Evolutionary conservation across 2,113 vertebrate genomes (phyloP), one percentile per base, ranked within the genome.

Genomic region (Chionis minor): DNA sequence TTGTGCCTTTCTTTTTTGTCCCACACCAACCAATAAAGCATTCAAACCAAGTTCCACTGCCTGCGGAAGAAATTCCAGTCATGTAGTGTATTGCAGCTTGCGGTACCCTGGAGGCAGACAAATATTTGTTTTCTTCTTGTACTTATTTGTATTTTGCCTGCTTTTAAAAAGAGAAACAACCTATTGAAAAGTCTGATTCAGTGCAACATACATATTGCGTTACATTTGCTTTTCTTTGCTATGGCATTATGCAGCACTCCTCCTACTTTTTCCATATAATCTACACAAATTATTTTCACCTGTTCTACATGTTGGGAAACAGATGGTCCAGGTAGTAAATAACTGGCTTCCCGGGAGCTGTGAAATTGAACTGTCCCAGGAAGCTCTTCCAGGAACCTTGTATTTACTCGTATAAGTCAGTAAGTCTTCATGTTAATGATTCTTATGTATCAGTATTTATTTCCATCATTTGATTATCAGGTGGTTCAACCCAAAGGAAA

Each of bases 291-390:
- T 51, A 96, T 96, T 96, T 96, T 97, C 96, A 90, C 95, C 78
- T 94, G 71, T 90, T 92, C 72, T 97, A n/a, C 88, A 47, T 70
- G 81, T 88, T 93, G 70, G 75, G 92, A 92, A 93, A 92, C 94
- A 97, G 92, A 94, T 98, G 92, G 96, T 82, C 77, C 85, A 95
- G 96, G 90, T 28, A 94, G 92, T 95, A 97, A 97, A 93, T 94
- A 97, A 96, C 82, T 94, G 86, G n/a, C 49, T 96, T 92, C 86
- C 87, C 75, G 85, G 78, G 86, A 96, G 96, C 93, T 93, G 84
- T 96, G 96, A 96, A 96, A 92, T 93, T 75, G 93, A 97, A 93
- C 94, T 96, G 54, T 91, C 94, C 90, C 51, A 17, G 82, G 78
- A 92, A 93, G 62, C 86, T 95, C 73, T 88, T 81, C 32, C 38